A percentile compares a stretch with the other conserved stretches of the same genome.
Conservation (phyloP, 2,888 invertebrate species). For the Xanthorhoe designata region DNA sequence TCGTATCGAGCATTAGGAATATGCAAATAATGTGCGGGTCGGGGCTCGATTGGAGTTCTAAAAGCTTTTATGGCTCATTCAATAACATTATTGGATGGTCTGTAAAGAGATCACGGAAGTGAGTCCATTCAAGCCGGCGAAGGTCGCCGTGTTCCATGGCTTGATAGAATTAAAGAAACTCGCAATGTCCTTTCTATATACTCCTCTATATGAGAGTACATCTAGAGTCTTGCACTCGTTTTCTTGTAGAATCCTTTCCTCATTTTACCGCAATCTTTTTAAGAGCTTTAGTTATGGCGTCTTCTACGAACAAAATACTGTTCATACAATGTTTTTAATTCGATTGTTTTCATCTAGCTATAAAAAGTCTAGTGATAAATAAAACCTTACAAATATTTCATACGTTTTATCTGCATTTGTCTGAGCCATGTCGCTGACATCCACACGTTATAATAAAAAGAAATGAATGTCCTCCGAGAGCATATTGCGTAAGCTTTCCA, state of each 20-base stretch:
- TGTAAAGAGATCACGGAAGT: constrained; percentile 68
- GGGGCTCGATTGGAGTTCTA: constrained; percentile 51
- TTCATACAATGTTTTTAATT: constrained; percentile 67
- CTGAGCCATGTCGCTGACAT: constrained; percentile 38
- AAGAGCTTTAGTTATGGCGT: constrained; percentile 67
- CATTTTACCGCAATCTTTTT: constrained; percentile 71
- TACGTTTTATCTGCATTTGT: constrained; percentile 39
- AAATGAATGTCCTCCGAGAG: constrained; percentile 27
- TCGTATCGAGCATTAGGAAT: constrained; percentile 72
- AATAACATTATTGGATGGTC: constrained; percentile 55
- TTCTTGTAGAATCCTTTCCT: constrained; percentile 60
- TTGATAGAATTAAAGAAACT: constrained; percentile 55
- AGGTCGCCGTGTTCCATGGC: constrained; percentile 61
- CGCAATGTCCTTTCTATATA: constrained; percentile 26
- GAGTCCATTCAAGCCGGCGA: constrained; percentile 59
- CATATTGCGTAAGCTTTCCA: constrained; percentile 64
- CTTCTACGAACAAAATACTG: constrained; percentile 65
- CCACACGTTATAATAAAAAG: constrained; percentile 37
- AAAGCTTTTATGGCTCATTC: constrained; percentile 67
- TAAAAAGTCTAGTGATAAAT: constrained; percentile 33
- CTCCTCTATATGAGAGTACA: constrained; percentile 34
- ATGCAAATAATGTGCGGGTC: constrained; percentile 71
- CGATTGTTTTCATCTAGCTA: constrained; percentile 41
- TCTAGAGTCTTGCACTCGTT: constrained; percentile 44
- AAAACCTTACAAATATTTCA: constrained; percentile 7